phyloP scores from a whole-genome alignment of 2,113 vertebrate genomes.

The Laticauda laticaudata region DNA sequence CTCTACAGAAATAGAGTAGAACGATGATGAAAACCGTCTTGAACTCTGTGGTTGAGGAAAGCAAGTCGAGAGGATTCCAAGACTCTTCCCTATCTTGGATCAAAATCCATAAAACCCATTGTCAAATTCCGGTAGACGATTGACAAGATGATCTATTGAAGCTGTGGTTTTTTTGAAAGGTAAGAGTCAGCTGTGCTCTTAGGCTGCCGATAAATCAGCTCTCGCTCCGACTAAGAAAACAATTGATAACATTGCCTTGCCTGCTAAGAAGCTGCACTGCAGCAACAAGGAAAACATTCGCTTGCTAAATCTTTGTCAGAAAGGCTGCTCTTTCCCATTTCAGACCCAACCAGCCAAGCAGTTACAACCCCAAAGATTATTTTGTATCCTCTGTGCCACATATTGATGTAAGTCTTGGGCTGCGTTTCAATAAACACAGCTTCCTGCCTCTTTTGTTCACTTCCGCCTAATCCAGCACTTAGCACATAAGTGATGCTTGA shows the following conservation, averaged over 20 bases:
- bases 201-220: not conserved
- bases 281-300: not conserved
- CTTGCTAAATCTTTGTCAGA: not conserved
- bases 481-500: not conserved
- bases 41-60: not conserved
- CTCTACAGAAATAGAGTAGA: not conserved
- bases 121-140: not conserved
- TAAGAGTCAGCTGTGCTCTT: too few relatives aligned
- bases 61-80: not conserved
- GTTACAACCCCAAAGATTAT: not conserved
- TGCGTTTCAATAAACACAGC: not conserved
- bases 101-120: not conserved
- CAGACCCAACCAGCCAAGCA: not conserved
- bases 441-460: slow-evolving; percentile 6
- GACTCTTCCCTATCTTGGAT: not conserved
- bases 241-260: not conserved
- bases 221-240: not conserved
- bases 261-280: not conserved
- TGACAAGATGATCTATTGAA: not conserved
- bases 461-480: not conserved
- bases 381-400: not conserved
- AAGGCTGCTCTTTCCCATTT: not conserved
- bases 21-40: not conserved
- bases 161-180: not conserved
- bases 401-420: not conserved